These are phyloP conservation scores for Taenaris catops DNA, from an alignment of 2,888 invertebrate genomes.

Conservation along the genomic window DNA sequence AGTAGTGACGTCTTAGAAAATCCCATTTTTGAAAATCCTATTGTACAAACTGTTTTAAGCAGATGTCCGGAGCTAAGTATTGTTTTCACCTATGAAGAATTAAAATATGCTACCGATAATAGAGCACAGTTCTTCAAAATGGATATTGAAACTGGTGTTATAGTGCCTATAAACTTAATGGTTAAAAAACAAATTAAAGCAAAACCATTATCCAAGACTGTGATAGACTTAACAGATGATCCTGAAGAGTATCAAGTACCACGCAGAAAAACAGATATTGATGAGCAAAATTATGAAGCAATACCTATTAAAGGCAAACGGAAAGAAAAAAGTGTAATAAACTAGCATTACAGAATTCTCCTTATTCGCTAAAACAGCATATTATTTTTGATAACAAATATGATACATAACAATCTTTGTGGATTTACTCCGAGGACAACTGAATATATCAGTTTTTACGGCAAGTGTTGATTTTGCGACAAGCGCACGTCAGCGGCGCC, in stretches of 20 bases:
- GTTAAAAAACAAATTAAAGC: constrained; percentile 37
- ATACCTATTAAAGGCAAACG: neutral
- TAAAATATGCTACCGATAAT: constrained; percentile 47
- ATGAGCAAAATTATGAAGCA: constrained; percentile 2
- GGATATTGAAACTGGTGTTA: constrained; percentile 41
- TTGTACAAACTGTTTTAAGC: constrained; percentile 12
- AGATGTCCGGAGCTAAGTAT: constrained; percentile 25
- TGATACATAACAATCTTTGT: no score
- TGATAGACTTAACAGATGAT: constrained; percentile 58
- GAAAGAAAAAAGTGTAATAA: no score
- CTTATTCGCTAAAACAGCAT: no score
- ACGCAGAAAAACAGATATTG: neutral
- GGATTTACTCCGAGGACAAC: no score
- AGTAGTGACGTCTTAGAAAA: no score
- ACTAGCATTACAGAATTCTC: no score
- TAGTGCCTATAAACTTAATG: constrained; percentile 51
- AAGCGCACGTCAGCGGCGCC: no score
- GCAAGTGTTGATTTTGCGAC: no score
- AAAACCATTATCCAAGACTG: constrained; percentile 10
- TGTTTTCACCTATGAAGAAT: constrained; percentile 45
- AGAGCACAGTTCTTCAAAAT: constrained; percentile 52
- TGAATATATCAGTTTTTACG: no score
- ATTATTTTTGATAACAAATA: no score
- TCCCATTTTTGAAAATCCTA: constrained; percentile 4
- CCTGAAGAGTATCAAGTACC: constrained; percentile 20